These are phyloP conservation scores for Plecturocebus donacophilus DNA, from an alignment of 2,113 vertebrate species.

Conservation along the genomic window DNA sequence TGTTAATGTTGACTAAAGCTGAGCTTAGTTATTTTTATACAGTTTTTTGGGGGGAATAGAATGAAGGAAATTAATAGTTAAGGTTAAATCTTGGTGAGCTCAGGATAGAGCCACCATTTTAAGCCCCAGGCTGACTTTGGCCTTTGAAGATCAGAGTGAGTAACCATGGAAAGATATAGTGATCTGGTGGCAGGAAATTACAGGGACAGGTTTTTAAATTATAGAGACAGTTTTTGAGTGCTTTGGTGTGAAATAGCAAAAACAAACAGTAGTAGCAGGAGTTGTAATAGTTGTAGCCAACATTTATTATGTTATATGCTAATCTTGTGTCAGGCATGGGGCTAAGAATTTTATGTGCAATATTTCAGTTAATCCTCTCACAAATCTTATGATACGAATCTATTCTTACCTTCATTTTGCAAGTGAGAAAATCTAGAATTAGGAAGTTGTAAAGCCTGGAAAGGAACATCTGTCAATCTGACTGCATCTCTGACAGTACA, in stretches of 20 bases:
- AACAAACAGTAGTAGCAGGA: background rate
- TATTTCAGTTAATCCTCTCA: background rate
- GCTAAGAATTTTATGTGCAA: background rate
- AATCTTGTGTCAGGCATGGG: background rate
- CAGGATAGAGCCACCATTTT: constrained; percentile 1
- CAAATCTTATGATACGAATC: background rate
- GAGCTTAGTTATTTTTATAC: constrained; percentile 43
- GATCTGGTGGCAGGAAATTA: constrained; percentile 63
- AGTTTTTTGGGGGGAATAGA: background rate
- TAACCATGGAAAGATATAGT: background rate
- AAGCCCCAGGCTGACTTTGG: background rate
- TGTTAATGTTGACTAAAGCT: constrained; percentile 10
- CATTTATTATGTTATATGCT: background rate
- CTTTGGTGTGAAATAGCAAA: background rate
- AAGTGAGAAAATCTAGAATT: background rate
- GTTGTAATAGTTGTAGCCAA: background rate
- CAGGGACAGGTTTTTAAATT: constrained; percentile 47
- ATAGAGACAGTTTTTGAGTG: background rate
- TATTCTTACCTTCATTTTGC: background rate
- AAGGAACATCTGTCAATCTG: background rate
- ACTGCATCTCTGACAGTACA: background rate
- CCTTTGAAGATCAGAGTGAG: constrained; percentile 61
- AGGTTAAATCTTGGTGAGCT: constrained; percentile 38
- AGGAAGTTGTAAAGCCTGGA: background rate
- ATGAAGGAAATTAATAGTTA: constrained; percentile 18